Conservation (phyloP, 2,113 vertebrate species). For the Oreochromis niloticus region DNA sequence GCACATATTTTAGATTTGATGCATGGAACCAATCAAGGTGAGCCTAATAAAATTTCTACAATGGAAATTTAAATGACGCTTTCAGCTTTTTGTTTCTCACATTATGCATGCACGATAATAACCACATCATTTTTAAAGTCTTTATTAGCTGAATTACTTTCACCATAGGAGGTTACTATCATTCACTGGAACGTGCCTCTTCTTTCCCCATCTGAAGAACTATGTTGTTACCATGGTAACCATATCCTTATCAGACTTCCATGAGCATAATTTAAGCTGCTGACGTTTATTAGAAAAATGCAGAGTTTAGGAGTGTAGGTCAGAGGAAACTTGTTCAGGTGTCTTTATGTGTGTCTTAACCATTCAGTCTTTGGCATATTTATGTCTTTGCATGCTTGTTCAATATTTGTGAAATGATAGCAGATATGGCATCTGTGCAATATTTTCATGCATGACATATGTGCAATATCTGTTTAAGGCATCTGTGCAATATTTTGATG, state of each 20-base stretch:
- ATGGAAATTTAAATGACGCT: background rate
- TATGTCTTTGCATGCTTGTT: background rate
- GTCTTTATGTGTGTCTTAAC: background rate
- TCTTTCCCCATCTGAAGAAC: conserved; percentile 35
- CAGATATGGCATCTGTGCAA: background rate
- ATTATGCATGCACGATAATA: background rate
- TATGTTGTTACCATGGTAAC: conserved; percentile 63
- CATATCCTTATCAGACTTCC: conserved; percentile 30
- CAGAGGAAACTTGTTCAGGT: conserved; percentile 2
- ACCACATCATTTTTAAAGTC: background rate
- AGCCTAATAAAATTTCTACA: background rate
- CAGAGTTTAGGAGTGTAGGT: conserved; percentile 4
- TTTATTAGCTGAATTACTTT: background rate
- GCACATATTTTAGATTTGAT: background rate
- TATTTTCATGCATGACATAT: background rate
- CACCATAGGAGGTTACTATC: conserved; percentile 8
- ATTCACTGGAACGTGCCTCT: background rate
- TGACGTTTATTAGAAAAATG: conserved; percentile 16
- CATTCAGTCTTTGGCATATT: background rate
- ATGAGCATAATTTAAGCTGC: conserved; percentile 27
- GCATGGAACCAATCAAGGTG: background rate
- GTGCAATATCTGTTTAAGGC: background rate
- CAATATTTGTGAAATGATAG: background rate
- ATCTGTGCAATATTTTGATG: background rate
- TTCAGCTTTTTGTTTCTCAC: background rate